Percentiles rank a stretch among this genome's conserved stretches.
phyloP scores from a whole-genome alignment of 2,888 invertebrate species.

The Tetragonisca angustula region DNA sequence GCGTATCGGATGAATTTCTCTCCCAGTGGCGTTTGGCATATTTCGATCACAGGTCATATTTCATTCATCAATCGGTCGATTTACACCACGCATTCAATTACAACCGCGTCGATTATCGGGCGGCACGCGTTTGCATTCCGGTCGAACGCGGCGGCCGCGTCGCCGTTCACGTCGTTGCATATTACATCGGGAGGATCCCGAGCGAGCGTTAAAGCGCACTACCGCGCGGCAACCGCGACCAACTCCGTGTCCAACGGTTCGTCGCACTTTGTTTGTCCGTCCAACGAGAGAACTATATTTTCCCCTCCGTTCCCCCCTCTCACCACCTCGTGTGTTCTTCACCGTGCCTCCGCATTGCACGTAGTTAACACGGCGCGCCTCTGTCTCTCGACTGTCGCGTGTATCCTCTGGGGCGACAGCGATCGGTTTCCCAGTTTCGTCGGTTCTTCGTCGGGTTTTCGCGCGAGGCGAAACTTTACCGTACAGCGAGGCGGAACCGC shows the following conservation, averaged over 20 bases:
- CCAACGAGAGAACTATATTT: neutral
- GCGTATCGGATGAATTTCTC: no score
- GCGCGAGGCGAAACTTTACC: conserved; percentile 31
- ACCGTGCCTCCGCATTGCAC: no score
- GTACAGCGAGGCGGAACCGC: conserved; percentile 36
- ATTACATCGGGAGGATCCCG: conserved; percentile 21
- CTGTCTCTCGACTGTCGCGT: neutral
- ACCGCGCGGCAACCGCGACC: conserved; percentile 22
- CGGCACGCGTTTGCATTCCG: conserved; percentile 32
- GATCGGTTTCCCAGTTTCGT: conserved; percentile 25
- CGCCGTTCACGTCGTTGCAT: conserved; percentile 30
- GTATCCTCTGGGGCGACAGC: neutral
- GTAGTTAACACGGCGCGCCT: no score
- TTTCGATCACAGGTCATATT: conserved; percentile 12
- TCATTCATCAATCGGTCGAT: conserved; percentile 40
- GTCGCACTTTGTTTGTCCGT: conserved; percentile 17
- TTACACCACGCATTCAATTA: conserved; percentile 45
- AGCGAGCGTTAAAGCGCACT: conserved; percentile 24
- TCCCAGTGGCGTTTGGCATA: neutral
- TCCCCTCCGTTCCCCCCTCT: neutral
- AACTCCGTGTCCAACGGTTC: conserved; percentile 26
- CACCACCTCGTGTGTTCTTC: neutral
- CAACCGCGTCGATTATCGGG: conserved; percentile 36
- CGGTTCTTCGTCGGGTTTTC: conserved; percentile 25
- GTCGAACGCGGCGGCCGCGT: conserved; percentile 1